A percentile compares a stretch with the other conserved stretches of the same genome.
Conservation (phyloP, 2,797 vertebrate species). For the Melanogrammus aeglefinus region DNA sequence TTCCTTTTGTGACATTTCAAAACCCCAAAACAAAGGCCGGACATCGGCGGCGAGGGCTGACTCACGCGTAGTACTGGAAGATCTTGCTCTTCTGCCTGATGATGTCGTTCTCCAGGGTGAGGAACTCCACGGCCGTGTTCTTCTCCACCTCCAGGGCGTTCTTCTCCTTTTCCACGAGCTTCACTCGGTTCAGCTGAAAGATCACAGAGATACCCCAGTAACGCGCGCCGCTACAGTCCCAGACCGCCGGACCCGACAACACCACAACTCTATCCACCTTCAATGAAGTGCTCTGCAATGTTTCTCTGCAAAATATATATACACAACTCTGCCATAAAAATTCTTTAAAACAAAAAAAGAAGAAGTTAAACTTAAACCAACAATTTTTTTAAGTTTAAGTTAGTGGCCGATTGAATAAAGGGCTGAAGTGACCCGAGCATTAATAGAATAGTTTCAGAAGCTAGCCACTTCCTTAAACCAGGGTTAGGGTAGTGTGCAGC, state of each 20-base stretch:
- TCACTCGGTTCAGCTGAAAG: conserved; percentile 89
- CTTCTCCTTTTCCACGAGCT: conserved; percentile 97
- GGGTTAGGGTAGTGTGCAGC: no score
- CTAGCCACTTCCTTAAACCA: not conserved
- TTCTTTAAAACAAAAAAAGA: no score
- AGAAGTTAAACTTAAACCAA: no score
- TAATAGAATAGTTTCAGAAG: not conserved
- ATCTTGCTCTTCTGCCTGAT: conserved; percentile 88
- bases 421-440: not conserved
- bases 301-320: no score
- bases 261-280: no score
- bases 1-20: not conserved
- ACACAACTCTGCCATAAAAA: no score
- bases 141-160: conserved; percentile 90
- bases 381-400: not conserved
- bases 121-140: conserved; percentile 91
- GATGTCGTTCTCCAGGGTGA: conserved; percentile 88
- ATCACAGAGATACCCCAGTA: not conserved
- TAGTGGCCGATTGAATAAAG: not conserved
- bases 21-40: conserved; percentile 2
- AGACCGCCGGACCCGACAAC: no score
- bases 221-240: not conserved
- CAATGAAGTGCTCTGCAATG: no score
- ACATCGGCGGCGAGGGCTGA: conserved; percentile 24
- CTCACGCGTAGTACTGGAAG: conserved; percentile 93